A percentile compares a stretch with the other conserved stretches of the same genome.
Evolutionary conservation across 2,113 vertebrate species (phyloP).

Genomic region (Myrmophylax atrothorax): DNA sequence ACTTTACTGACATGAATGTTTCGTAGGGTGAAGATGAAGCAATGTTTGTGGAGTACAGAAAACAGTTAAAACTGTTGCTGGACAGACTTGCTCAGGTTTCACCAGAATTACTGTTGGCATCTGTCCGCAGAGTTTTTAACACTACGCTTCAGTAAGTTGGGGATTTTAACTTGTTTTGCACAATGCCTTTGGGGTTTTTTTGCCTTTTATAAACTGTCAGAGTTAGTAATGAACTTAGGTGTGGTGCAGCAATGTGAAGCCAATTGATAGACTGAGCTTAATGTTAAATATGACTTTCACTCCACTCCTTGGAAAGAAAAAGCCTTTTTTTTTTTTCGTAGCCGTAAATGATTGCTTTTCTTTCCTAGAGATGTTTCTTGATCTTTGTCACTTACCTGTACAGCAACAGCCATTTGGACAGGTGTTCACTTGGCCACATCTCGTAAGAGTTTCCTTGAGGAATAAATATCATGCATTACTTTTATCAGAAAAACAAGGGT

Average conservation of each 20-base stretch:
- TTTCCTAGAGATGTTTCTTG: not conserved
- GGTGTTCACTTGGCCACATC: not conserved
- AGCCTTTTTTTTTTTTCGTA: not conserved
- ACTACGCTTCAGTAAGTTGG: slow-evolving; percentile 88
- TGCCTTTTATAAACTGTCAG: not conserved
- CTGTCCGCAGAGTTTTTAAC: slow-evolving; percentile 90
- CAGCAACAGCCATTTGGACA: not conserved
- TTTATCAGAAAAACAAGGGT: not conserved
- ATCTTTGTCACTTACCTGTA: not conserved
- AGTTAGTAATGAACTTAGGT: not conserved
- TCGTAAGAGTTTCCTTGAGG: not conserved
- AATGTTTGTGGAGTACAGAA: slow-evolving; percentile 99
- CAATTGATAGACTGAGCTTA: not conserved
- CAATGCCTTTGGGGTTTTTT: not conserved
- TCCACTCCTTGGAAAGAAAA: not conserved
- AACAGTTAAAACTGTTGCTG: slow-evolving; percentile 94
- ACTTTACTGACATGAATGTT: not conserved
- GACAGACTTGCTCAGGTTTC: slow-evolving; percentile 96
- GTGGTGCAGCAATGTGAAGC: not conserved
- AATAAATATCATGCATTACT: not conserved
- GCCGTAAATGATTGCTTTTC: not conserved
- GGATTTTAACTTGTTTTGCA: not conserved
- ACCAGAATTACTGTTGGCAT: slow-evolving; percentile 90
- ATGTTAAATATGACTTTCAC: not conserved
- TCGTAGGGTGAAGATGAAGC: slow-evolving; percentile 96